Percentiles rank a stretch among this genome's conserved stretches.
Conservation (phyloP, 2,113 vertebrate genomes). For the Protomyctophum bolini region DNA sequence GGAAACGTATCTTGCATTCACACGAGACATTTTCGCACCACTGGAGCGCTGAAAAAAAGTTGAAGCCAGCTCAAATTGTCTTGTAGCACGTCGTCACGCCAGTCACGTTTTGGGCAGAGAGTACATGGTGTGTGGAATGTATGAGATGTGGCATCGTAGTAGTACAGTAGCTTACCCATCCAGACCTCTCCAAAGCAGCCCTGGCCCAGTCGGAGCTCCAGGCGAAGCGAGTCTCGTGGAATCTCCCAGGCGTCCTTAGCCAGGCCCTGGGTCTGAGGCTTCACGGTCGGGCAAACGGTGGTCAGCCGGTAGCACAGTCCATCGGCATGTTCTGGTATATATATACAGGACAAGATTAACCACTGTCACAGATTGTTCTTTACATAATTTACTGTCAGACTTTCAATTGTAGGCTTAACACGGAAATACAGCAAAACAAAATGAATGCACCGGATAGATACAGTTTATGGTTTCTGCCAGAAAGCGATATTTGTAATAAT, state of each 20-base stretch:
- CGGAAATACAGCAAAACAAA: too few species aligned
- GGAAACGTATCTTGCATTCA: too few species aligned
- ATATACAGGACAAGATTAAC: background rate
- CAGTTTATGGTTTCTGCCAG: too few species aligned
- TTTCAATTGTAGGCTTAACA: background rate
- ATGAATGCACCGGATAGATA: too few species aligned
- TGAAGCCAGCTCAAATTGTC: too few species aligned
- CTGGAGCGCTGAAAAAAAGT: too few species aligned
- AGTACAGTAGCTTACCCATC: constrained; percentile 88
- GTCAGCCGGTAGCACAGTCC: constrained; percentile 96
- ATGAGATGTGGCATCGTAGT: background rate
- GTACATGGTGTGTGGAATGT: too few species aligned
- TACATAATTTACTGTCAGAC: background rate
- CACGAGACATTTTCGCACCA: too few species aligned
- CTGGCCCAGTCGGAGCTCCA: constrained; percentile 96
- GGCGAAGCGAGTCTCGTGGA: constrained; percentile 92
- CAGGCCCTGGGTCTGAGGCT: constrained; percentile 97
- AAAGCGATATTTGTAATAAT: too few species aligned
- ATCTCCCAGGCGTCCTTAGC: constrained; percentile 99
- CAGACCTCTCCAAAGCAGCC: constrained; percentile 99
- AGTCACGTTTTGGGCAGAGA: too few species aligned
- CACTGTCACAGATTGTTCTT: background rate
- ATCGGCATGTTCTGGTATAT: constrained; percentile 88
- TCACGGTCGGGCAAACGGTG: constrained; percentile 95
- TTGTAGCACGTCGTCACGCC: too few species aligned